Evolutionary conservation across 2,888 invertebrate species (phyloP).

Genomic region (Lottia gigantea): DNA sequence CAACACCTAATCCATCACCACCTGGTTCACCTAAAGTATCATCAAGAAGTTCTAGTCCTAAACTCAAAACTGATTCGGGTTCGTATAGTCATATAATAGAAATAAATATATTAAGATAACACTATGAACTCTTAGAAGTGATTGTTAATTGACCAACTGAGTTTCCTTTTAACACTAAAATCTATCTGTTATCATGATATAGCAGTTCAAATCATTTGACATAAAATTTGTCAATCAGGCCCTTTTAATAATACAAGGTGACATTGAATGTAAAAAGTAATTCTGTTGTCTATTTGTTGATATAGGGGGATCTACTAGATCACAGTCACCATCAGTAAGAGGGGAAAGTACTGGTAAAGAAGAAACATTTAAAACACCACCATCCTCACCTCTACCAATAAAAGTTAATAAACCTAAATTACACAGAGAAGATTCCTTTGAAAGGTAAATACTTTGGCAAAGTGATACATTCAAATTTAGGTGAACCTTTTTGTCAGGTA

Average conservation of each 20-base stretch:
- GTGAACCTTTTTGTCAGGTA: no score
- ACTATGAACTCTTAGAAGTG: background rate
- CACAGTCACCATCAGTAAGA: constrained; percentile 38
- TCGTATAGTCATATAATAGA: constrained; percentile 11
- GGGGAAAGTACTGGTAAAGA: constrained; percentile 33
- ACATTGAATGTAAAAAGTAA: no score
- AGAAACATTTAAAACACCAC: constrained; percentile 54
- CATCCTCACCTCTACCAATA: constrained; percentile 47
- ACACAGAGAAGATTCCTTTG: constrained; percentile 53
- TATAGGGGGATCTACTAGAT: constrained; percentile 41
- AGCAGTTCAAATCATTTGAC: no score
- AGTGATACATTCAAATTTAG: no score
- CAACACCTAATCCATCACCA: constrained; percentile 78
- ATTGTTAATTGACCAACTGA: background rate
- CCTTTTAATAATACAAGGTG: no score
- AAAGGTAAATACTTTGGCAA: constrained; percentile 27
- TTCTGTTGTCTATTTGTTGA: no score
- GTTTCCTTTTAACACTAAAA: no score
- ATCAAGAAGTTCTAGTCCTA: constrained; percentile 67
- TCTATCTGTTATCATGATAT: no score
- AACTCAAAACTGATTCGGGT: constrained; percentile 24
- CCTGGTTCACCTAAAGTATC: constrained; percentile 71
- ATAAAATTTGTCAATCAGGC: no score
- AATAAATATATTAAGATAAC: no score
- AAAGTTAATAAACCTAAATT: constrained; percentile 41